phyloP scores from a whole-genome alignment of 1,140 invertebrate species.

The Magallana angulata region DNA sequence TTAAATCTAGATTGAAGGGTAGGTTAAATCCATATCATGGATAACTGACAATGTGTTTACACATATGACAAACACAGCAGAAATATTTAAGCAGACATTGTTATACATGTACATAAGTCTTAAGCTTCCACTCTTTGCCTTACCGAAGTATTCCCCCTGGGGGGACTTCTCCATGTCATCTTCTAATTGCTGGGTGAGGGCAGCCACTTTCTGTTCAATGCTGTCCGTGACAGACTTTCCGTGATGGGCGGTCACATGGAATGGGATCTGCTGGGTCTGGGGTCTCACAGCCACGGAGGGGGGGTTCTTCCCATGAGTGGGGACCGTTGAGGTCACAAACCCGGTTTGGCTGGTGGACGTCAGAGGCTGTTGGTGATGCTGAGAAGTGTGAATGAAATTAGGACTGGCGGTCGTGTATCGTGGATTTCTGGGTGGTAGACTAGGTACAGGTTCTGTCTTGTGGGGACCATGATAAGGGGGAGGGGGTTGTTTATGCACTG shows the following conservation, averaged over 20 bases:
- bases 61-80: too few species aligned
- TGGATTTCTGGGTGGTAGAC: slow-evolving; percentile 63
- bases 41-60: too few species aligned
- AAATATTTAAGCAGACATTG: too few species aligned
- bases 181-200: slow-evolving; percentile 79
- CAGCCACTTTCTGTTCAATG: slow-evolving; percentile 80
- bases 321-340: slow-evolving; percentile 27
- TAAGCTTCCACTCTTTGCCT: slow-evolving; percentile 70
- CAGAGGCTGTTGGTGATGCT: slow-evolving; percentile 44
- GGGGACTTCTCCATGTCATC: slow-evolving; percentile 92
- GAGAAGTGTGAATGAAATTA: slow-evolving; percentile 44
- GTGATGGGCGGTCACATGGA: slow-evolving; percentile 89
- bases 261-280: slow-evolving; percentile 89
- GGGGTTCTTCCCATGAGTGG: slow-evolving; percentile 45
- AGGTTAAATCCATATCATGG: too few species aligned
- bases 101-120: too few species aligned
- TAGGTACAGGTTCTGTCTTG: slow-evolving; percentile 74
- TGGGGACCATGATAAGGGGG: slow-evolving; percentile 78
- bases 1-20: too few species aligned
- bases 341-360: neutral
- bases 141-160: slow-evolving; percentile 97
- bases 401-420: slow-evolving; percentile 45
- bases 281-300: slow-evolving; percentile 56
- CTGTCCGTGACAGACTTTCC: slow-evolving; percentile 76
- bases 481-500: slow-evolving; percentile 68